Evolutionary conservation across 2,113 vertebrate species (phyloP), one percentile per base, ranked within the genome.

Genomic region (Phalacrocorax pelagicus): DNA sequence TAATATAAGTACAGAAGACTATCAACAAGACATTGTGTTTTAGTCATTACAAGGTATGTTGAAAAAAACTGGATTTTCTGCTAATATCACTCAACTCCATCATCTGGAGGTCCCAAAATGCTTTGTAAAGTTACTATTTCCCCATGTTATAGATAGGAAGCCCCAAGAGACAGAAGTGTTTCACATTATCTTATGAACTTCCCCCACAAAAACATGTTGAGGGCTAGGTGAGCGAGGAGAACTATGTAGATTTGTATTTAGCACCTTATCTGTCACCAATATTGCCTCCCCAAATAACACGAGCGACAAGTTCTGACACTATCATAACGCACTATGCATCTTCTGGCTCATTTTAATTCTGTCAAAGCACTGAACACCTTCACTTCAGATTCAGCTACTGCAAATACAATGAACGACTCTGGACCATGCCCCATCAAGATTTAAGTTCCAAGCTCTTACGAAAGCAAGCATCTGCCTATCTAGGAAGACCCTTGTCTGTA

Each of bases 251-350:
- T 59, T 46, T 74, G 5, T 30, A 51, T 32, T 59, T 63, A 10
- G 51, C 40, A 49, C 46, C 15, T 67, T 38, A 40, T 12, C 47
- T 55, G 46, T 51, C 52, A 86, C 32, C 22, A 46, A 9, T 2
- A 38, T 29, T 40, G 23, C 32, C 51, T 65, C 38, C 27, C 24
- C 24, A 61, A 14, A 18, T 26, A 19, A 89, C 32, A 32, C 0
- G 0, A 59, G 34, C 52, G 61, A 61, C 47, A 62, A 44, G 32
- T n/a, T 38, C 38, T 1, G 13, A 46, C 47, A 13, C 23, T 26
- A 18, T 44, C 46, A 30, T 77, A 51, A 57, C 11, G 52, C 16
- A 27, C 5, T 6, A 30, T 0, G 0, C 8, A 20, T 18, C 12
- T 44, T 49, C 36, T 22, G 10, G 21, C 30, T n/a, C 74, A 17